These are phyloP conservation scores for Cryptoblepharus egeriae DNA, from an alignment of 2,797 vertebrate species.

Conservation along the genomic window DNA sequence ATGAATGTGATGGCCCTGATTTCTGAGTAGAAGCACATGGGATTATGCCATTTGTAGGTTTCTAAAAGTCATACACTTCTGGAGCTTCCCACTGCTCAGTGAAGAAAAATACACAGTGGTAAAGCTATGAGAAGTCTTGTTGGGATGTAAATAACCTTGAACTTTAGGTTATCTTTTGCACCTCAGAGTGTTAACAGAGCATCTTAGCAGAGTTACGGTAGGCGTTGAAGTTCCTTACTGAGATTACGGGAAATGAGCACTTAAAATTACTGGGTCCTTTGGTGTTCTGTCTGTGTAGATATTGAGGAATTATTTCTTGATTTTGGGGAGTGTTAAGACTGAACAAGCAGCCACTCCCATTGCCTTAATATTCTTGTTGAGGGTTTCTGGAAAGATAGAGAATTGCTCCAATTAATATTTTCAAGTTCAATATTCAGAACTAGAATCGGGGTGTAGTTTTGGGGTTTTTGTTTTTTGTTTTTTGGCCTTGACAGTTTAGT, in stretches of 20 bases:
- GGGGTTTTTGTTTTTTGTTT: slow-evolving; percentile 23
- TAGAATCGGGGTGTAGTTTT: slow-evolving; percentile 15
- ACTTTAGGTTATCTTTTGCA: not conserved
- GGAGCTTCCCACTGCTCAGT: not conserved
- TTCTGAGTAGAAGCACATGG: no score
- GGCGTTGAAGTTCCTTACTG: not conserved
- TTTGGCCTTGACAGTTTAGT: slow-evolving; percentile 63
- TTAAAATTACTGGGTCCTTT: slow-evolving; percentile 5
- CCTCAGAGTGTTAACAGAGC: not conserved
- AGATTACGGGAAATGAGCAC: not conserved
- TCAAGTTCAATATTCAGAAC: slow-evolving; percentile 52
- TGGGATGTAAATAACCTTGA: not conserved
- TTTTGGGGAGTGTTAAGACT: slow-evolving; percentile 20
- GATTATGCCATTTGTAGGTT: no score
- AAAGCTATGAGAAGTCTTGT: not conserved
- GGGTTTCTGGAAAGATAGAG: slow-evolving; percentile 15
- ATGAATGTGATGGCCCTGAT: no score
- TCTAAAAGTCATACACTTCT: not conserved
- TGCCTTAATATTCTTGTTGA: slow-evolving; percentile 24
- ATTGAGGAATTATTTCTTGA: not conserved
- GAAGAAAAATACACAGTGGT: no score
- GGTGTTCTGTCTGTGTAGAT: not conserved
- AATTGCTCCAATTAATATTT: slow-evolving; percentile 34
- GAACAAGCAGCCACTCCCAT: not conserved
- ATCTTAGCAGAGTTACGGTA: no score